Evolutionary conservation across 2,888 invertebrate genomes (phyloP).

Genomic region (Idaea dimidiata): DNA sequence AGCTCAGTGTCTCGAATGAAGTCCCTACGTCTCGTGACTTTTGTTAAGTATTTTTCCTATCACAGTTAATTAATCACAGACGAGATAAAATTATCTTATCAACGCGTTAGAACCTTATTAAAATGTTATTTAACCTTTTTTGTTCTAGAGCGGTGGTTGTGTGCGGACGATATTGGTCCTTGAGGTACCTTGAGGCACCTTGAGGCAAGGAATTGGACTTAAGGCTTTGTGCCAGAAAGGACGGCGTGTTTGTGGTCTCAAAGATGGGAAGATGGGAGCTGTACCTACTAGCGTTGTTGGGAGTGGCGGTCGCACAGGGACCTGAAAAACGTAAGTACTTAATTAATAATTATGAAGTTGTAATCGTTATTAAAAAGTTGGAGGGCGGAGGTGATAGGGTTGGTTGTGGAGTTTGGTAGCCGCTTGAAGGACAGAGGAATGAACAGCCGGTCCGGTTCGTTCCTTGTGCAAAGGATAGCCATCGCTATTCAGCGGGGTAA

Average conservation of each 20-base stretch:
- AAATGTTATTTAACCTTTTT: constrained; percentile 51
- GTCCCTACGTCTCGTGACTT: constrained; percentile 63
- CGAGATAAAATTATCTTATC: constrained; percentile 67
- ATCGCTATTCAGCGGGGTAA: no score
- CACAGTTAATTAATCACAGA: constrained; percentile 56
- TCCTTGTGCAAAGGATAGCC: no score
- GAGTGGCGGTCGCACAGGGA: constrained; percentile 46
- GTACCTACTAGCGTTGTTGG: constrained; percentile 41
- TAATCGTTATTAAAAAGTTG: no score
- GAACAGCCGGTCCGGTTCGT: no score
- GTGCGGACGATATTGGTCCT: constrained; percentile 36
- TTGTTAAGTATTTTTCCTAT: constrained; percentile 64
- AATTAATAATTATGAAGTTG: no score
- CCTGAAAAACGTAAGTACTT: constrained; percentile 58
- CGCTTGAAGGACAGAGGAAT: no score
- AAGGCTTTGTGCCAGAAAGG: neutral
- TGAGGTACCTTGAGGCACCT: constrained; percentile 5
- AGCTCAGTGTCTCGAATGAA: neutral
- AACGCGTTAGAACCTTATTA: constrained; percentile 42
- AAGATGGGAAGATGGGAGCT: constrained; percentile 36
- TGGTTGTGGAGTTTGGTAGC: no score
- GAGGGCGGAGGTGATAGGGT: no score
- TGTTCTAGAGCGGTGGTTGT: constrained; percentile 54
- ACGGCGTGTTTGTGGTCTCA: constrained; percentile 1
- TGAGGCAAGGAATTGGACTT: constrained; percentile 15